phyloP scores from a whole-genome alignment of 2,888 invertebrate genomes.

The Belgica antarctica region DNA sequence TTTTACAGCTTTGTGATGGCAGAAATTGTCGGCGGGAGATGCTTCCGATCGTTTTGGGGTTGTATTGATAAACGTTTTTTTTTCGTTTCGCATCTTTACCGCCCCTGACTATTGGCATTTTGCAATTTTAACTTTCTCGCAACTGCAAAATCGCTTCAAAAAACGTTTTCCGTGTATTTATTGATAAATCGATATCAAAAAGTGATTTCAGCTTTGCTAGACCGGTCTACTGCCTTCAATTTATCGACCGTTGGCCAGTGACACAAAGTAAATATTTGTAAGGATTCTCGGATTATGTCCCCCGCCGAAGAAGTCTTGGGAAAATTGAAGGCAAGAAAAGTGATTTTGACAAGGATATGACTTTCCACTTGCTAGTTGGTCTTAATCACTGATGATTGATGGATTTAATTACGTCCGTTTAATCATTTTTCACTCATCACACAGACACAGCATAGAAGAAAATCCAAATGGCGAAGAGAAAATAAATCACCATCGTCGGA shows the following conservation, averaged over 20 bases:
- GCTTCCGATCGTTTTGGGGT: background rate
- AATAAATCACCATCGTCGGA: background rate
- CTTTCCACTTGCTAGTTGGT: conserved; percentile 23
- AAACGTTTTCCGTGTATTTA: conserved; percentile 14
- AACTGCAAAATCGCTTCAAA: background rate
- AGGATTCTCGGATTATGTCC: conserved; percentile 23
- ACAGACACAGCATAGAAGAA: background rate
- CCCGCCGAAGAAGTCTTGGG: background rate
- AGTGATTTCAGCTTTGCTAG: conserved; percentile 3
- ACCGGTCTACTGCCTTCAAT: background rate
- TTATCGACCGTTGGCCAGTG: background rate
- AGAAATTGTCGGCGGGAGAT: background rate
- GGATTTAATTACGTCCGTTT: conserved; percentile 39
- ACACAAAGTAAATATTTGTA: conserved; percentile 23
- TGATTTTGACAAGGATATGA: background rate
- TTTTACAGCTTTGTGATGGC: background rate
- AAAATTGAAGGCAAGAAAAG: background rate
- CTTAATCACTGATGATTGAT: conserved; percentile 39
- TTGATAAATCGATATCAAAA: conserved; percentile 32
- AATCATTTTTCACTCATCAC: conserved; percentile 19
- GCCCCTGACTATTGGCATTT: background rate
- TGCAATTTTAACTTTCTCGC: background rate
- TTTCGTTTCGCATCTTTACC: too few relatives aligned
- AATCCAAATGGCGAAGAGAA: background rate
- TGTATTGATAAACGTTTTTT: background rate